These are phyloP conservation scores for Sinocyclocheilus anshuiensis DNA, from an alignment of 2,113 vertebrate genomes.

Conservation along the genomic window DNA sequence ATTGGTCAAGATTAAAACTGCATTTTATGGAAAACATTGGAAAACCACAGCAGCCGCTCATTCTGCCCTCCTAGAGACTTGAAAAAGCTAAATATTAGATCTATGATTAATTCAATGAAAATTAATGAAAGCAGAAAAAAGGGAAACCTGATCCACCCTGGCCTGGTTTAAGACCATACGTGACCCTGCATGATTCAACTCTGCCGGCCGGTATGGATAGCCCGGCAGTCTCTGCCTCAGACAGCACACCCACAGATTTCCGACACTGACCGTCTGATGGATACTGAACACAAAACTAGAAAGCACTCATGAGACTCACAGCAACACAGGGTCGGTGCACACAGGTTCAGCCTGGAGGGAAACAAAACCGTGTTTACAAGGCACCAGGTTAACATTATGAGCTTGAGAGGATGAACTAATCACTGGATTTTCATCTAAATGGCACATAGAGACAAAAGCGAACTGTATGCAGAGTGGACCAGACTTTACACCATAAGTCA, in stretches of 20 bases:
- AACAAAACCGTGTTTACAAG: background rate
- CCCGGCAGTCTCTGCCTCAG: background rate
- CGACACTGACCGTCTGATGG: background rate
- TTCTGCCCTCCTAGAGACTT: background rate
- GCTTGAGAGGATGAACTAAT: background rate
- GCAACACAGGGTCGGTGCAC: too few species aligned
- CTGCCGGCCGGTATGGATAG: too few species aligned
- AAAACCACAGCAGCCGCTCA: background rate
- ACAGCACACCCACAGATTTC: background rate
- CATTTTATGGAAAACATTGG: background rate
- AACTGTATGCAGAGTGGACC: conserved; percentile 1
- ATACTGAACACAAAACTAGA: background rate
- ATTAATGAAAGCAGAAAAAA: background rate
- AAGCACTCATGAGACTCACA: background rate
- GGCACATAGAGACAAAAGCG: background rate
- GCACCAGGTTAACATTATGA: background rate
- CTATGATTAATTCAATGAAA: background rate
- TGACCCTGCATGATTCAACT: background rate
- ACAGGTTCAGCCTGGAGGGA: background rate
- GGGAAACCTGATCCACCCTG: background rate
- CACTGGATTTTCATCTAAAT: background rate
- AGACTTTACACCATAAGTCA: conserved; percentile 5
- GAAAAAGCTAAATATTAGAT: background rate
- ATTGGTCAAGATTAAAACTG: background rate
- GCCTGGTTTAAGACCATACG: background rate